These are phyloP conservation scores for Lordiphosa mommai DNA, from an alignment of 1,140 invertebrate genomes.

Conservation along the genomic window DNA sequence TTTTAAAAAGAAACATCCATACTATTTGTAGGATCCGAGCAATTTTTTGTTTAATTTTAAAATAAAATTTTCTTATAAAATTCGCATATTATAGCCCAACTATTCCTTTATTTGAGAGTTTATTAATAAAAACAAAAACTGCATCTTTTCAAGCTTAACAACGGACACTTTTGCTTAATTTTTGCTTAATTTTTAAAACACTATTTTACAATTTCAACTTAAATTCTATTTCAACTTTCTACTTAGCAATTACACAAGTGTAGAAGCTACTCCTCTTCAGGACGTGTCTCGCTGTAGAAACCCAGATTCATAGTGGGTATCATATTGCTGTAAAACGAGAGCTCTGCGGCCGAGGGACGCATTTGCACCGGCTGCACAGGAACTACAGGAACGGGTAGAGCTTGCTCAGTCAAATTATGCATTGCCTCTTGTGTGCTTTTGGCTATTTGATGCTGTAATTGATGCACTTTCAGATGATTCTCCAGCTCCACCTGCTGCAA, in stretches of 20 bases:
- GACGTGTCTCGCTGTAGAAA: conserved; percentile 70
- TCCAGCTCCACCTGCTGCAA: conserved; percentile 81
- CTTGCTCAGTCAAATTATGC: background rate
- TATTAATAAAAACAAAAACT: too few relatives aligned
- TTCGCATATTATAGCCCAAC: too few relatives aligned
- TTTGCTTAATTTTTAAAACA: too few relatives aligned
- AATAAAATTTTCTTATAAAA: too few relatives aligned
- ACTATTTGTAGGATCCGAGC: too few relatives aligned
- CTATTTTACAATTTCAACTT: too few relatives aligned
- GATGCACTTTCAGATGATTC: conserved; percentile 82
- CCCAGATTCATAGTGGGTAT: conserved; percentile 75
- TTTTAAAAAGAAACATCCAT: too few relatives aligned
- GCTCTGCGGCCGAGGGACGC: conserved; percentile 55
- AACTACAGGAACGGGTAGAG: conserved; percentile 7
- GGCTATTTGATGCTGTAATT: conserved; percentile 62
- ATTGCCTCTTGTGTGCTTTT: conserved; percentile 59
- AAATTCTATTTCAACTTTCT: conserved; percentile 5
- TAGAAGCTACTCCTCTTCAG: conserved; percentile 42
- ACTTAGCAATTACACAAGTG: background rate
- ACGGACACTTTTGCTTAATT: too few relatives aligned
- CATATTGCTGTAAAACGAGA: conserved; percentile 72
- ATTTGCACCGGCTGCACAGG: conserved; percentile 12
- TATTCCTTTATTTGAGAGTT: too few relatives aligned
- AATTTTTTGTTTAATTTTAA: too few relatives aligned
- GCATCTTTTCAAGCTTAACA: too few relatives aligned